These are phyloP conservation scores for Drosophila sproati DNA, from an alignment of 1,140 invertebrate species.

Conservation along the genomic window DNA sequence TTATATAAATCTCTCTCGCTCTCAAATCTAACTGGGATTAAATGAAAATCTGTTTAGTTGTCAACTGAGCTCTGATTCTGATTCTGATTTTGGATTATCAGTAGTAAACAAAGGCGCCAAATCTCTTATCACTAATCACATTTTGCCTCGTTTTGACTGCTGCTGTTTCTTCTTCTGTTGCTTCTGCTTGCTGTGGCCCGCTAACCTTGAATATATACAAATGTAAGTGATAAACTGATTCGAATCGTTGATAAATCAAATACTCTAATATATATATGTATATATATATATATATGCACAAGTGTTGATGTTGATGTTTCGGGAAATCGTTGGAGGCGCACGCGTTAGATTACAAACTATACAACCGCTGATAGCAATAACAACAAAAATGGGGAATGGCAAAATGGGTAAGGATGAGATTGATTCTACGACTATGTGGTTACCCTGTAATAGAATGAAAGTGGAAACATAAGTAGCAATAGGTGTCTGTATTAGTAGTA, in stretches of 20 bases:
- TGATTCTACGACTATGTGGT: background rate
- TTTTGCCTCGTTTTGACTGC: constrained; percentile 6
- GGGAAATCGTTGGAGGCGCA: constrained; percentile 44
- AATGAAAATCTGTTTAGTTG: constrained; percentile 24
- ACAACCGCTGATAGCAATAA: constrained; percentile 10
- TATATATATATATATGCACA: constrained; percentile 1
- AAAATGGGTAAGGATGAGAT: background rate
- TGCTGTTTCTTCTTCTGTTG: constrained; percentile 11
- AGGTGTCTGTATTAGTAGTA: too few relatives aligned
- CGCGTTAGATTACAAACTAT: constrained; percentile 51
- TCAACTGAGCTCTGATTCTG: constrained; percentile 13
- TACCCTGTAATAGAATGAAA: background rate
- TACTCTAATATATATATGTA: background rate
- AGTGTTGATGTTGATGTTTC: constrained; percentile 3
- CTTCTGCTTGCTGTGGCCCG: constrained; percentile 42
- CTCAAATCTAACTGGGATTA: background rate
- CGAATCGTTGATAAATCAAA: constrained; percentile 51
- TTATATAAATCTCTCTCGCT: background rate
- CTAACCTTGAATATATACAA: constrained; percentile 66
- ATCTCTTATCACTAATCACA: constrained; percentile 52
- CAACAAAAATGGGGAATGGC: background rate
- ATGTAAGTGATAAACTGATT: constrained; percentile 7
- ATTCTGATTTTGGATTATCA: constrained; percentile 35
- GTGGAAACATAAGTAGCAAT: too few relatives aligned
- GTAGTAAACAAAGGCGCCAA: constrained; percentile 19